Base-by-base conservation (phyloP, 2,113 vertebrate species). In the Trichechus manatus region DNA sequence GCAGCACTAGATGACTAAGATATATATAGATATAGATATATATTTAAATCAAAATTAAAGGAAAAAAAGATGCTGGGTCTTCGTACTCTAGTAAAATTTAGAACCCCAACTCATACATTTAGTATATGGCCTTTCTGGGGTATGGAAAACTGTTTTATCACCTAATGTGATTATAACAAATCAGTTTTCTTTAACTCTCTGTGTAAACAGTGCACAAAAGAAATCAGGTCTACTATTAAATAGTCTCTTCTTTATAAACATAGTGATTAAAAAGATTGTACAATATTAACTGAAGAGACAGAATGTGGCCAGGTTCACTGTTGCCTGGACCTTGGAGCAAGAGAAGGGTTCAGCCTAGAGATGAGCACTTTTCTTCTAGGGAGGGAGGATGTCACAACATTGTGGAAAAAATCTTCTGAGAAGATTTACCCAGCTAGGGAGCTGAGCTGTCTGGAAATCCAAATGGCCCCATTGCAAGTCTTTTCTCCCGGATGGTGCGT, bases 401-500 rank as follows among this genome's bases (percentile, higher is more conserved):
- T 80, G 36, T 74, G 68, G 9, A 56, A 81, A 87, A 92, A 80
- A 47, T 74, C 20, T 47, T 75, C 56, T 59, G 74, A n/a, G 13
- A 74, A n/a, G 13, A 74, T 79, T 93, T 42, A 78, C 14, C 70
- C 31, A 77, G 44, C 29, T 94, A 70, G 50, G 87, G 70, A 63
- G 53, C 56, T 31, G 39, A 6, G 33, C 1, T 9, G n/a, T 70
- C 9, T 39, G 86, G 5, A 33, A 9, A 39, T 61, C 44, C 89
- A 84, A 97, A 98, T 29, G 97, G 97, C 22, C 97, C 96, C 77
- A n/a, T 42, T 4, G 72, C 79, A 80, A 97, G 83, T 31, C 33
- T 87, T 80, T 94, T 97, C 63, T 98, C 97, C 75, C 42, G 59
- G 25, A 42, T 1, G 13, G 93, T 97, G 17, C 70, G 82, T 25